These are phyloP conservation scores for Umimayanthus chanpuru DNA, from an alignment of 92 coral and sea anemone species.

Conservation along the genomic window DNA sequence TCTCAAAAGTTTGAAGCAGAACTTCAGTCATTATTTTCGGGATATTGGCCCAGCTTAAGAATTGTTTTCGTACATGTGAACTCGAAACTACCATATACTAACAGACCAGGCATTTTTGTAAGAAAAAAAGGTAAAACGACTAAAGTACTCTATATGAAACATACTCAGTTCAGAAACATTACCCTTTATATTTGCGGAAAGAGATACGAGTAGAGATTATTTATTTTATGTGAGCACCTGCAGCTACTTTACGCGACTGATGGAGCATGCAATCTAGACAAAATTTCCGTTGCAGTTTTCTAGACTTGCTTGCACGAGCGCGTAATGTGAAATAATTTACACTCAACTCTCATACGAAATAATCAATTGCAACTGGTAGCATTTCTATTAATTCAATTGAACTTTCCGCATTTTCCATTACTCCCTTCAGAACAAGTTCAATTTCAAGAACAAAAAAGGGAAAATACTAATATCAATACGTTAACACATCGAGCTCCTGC, in stretches of 20 bases:
- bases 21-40: not conserved
- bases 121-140: too few relatives aligned
- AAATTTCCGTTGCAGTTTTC: not conserved
- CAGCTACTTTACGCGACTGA: not conserved
- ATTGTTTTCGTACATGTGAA: not conserved
- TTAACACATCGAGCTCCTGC: too few relatives aligned
- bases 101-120: not conserved
- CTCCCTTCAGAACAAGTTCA: too few relatives aligned
- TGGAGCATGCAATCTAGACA: not conserved
- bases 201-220: too few relatives aligned
- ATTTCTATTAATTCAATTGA: too few relatives aligned
- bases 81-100: not conserved
- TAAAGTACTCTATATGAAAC: too few relatives aligned
- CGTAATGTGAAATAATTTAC: not conserved
- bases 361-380: not conserved
- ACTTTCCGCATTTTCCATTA: too few relatives aligned
- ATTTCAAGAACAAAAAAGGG: too few relatives aligned
- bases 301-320: not conserved
- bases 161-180: too few relatives aligned
- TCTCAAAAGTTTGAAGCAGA: not conserved
- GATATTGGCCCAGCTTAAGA: not conserved
- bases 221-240: not conserved
- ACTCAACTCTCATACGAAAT: not conserved
- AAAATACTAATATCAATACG: too few relatives aligned
- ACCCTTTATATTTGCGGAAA: too few relatives aligned